phyloP scores from a whole-genome alignment of 2,888 invertebrate genomes.

The Limenitis arthemis region DNA sequence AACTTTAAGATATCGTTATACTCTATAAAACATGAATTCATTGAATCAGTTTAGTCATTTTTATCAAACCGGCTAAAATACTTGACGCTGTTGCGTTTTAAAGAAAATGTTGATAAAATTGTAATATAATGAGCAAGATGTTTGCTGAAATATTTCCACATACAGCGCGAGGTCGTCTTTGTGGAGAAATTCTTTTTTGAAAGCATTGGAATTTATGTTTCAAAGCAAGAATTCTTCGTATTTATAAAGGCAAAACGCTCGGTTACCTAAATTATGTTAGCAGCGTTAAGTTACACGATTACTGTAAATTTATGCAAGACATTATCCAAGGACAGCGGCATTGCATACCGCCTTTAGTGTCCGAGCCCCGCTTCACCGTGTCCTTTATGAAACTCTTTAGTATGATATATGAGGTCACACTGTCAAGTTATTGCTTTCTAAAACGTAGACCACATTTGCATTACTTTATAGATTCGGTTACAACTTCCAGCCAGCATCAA shows the following conservation, averaged over 20 bases:
- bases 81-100: too few relatives aligned
- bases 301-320: constrained; percentile 68
- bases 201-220: constrained; percentile 13
- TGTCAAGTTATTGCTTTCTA: constrained; percentile 59
- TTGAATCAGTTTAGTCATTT: too few relatives aligned
- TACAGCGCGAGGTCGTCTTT: constrained; percentile 1
- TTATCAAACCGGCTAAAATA: too few relatives aligned
- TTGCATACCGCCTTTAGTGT: constrained; percentile 68
- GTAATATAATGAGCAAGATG: too few relatives aligned
- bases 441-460: constrained; percentile 44
- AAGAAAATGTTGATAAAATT: too few relatives aligned
- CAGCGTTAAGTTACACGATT: constrained; percentile 61
- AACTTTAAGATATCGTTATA: too few relatives aligned
- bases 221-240: constrained; percentile 20
- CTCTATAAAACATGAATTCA: too few relatives aligned
- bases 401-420: constrained; percentile 59
- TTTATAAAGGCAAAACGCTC: constrained; percentile 32
- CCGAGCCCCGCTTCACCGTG: constrained; percentile 47
- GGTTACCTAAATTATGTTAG: constrained; percentile 58
- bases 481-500: constrained; percentile 32
- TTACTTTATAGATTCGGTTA: constrained; percentile 34
- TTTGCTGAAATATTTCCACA: not conserved
- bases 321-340: constrained; percentile 63
- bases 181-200: constrained; percentile 9
- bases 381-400: constrained; percentile 61